These are phyloP conservation scores for Cerastis rubricosa DNA, from an alignment of 2,888 invertebrate species.

Conservation along the genomic window DNA sequence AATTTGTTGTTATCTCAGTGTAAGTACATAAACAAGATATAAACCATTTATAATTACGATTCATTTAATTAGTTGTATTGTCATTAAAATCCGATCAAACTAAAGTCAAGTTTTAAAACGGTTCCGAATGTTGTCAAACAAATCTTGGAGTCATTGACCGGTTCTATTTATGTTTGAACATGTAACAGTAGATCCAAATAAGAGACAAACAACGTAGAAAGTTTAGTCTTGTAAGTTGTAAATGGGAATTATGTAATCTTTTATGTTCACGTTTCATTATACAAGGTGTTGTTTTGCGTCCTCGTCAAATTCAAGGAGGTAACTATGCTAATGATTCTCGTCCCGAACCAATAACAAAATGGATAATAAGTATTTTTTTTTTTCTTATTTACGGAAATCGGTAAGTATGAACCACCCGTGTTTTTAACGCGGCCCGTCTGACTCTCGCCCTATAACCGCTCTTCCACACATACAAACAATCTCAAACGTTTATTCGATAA, in stretches of 20 bases:
- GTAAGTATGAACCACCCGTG: too few species aligned
- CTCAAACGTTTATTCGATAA: too few species aligned
- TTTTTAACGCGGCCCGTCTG: too few species aligned
- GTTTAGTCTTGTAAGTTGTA: constrained; percentile 16
- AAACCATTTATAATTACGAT: neutral
- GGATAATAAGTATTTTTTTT: too few species aligned
- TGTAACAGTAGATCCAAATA: constrained; percentile 13
- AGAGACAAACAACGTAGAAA: constrained; percentile 31
- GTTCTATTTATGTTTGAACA: neutral
- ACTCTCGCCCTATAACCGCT: too few species aligned
- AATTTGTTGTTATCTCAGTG: neutral
- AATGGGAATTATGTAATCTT: constrained; percentile 25
- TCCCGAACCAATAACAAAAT: too few species aligned
- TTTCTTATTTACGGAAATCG: too few species aligned
- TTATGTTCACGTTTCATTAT: constrained; percentile 3
- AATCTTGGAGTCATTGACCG: constrained; percentile 10
- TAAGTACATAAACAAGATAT: constrained; percentile 10
- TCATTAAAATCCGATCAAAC: neutral
- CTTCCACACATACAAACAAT: too few species aligned
- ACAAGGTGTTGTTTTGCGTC: too few species aligned
- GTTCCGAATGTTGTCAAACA: neutral
- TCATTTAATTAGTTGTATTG: neutral
- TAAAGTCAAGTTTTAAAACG: neutral
- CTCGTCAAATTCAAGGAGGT: too few species aligned
- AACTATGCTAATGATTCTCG: too few species aligned